phyloP scores from a whole-genome alignment of 2,113 vertebrate genomes.

The Cyphomyrus plagiostoma region DNA sequence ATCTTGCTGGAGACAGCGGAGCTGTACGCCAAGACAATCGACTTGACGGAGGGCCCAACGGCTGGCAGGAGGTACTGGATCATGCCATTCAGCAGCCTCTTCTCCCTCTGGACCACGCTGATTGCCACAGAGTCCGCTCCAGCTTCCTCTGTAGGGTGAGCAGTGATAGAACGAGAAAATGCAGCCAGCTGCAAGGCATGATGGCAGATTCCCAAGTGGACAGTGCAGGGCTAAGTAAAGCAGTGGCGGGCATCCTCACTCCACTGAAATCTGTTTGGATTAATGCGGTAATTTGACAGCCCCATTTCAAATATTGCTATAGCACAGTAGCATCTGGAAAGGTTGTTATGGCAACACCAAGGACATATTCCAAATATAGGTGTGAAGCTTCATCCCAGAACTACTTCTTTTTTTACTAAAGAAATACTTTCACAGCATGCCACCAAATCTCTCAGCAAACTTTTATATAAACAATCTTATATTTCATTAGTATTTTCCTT shows the following conservation, averaged over 20 bases:
- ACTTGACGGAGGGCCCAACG: constrained; percentile 81
- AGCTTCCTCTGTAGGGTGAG: constrained; percentile 67
- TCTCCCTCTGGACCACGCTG: constrained; percentile 76
- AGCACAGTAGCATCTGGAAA: not conserved
- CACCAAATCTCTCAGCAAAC: not conserved
- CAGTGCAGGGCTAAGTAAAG: not conserved
- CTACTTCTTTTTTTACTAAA: not conserved
- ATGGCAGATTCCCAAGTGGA: not conserved
- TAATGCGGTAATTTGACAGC: not conserved
- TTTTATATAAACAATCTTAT: not conserved
- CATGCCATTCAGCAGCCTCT: constrained; percentile 80
- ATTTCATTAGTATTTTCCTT: not conserved
- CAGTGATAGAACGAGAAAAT: not conserved
- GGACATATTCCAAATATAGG: not conserved
- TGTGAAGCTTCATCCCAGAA: not conserved
- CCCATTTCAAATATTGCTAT: not conserved
- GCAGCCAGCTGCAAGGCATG: not conserved
- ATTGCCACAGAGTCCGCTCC: constrained; percentile 67
- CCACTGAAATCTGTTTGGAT: not conserved
- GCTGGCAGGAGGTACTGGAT: constrained; percentile 82
- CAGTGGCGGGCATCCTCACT: not conserved
- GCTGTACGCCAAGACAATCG: constrained; percentile 86
- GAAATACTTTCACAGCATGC: not conserved
- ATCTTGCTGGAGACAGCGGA: constrained; percentile 90
- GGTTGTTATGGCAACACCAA: not conserved